Conservation (phyloP, 2,113 vertebrate species). For the Heterotis niloticus region DNA sequence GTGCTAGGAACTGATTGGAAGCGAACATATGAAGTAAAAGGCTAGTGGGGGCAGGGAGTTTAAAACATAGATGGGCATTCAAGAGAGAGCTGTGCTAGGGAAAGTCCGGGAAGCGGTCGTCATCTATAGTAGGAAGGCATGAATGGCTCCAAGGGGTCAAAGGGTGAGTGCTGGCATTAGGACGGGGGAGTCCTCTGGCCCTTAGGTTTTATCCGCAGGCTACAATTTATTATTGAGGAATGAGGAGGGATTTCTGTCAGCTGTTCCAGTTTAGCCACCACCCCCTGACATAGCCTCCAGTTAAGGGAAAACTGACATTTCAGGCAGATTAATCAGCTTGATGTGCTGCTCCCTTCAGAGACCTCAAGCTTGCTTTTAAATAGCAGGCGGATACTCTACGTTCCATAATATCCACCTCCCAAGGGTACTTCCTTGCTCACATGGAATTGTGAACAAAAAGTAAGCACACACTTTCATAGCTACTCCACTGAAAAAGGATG, state of each 20-base stretch:
- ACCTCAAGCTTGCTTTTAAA: background rate
- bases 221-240: background rate
- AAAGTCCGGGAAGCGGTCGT: background rate
- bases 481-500: no score
- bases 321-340: conserved; percentile 7
- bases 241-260: background rate
- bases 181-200: background rate
- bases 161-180: background rate
- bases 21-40: no score
- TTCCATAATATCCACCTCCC: no score
- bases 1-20: conserved; percentile 1
- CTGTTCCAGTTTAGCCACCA: conserved; percentile 10
- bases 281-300: background rate
- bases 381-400: background rate
- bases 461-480: background rate
- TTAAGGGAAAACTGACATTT: conserved; percentile 5
- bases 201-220: background rate
- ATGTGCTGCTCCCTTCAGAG: background rate
- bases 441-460: background rate
- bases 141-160: background rate
- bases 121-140: background rate
- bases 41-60: background rate
- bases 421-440: background rate
- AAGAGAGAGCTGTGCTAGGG: background rate
- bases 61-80: background rate